Conservation (phyloP, 2,797 vertebrate genomes). For the Chloroceryle amazona region DNA sequence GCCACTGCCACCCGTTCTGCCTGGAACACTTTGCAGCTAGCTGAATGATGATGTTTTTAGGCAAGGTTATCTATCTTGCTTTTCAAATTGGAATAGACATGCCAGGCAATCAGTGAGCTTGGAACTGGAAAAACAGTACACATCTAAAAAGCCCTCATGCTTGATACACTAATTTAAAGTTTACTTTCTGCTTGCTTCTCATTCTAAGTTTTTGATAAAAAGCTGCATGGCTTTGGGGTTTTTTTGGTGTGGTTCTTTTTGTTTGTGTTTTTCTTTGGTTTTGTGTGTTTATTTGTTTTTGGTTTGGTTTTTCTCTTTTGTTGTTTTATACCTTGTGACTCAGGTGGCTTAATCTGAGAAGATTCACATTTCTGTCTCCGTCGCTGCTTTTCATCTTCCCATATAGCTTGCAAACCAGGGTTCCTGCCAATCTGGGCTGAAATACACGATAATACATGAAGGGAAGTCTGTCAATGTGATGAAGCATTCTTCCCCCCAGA, state of each 20-base stretch:
- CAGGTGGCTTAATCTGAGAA: slow-evolving; percentile 89
- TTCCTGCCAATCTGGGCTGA: slow-evolving; percentile 94
- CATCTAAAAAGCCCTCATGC: not conserved
- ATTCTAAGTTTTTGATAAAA: not conserved
- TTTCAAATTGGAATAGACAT: not conserved
- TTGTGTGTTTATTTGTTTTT: too few species aligned
- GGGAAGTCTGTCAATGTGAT: not conserved
- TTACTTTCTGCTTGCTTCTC: not conserved
- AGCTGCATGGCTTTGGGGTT: not conserved
- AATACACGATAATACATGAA: slow-evolving; percentile 61
- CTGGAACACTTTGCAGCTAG: not conserved
- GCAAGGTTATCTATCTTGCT: not conserved
- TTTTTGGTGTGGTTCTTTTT: too few species aligned
- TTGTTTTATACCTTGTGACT: slow-evolving; percentile 89
- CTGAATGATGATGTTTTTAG: not conserved
- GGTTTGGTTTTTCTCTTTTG: not conserved
- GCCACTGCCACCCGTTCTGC: not conserved
- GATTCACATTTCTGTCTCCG: slow-evolving; percentile 89
- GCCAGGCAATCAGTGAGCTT: not conserved
- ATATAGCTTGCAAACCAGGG: slow-evolving; percentile 95
- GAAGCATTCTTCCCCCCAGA: not conserved
- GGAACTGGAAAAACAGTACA: not conserved
- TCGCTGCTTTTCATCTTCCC: slow-evolving; percentile 97
- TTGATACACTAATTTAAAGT: not conserved
- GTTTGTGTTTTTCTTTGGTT: not conserved